phyloP scores from a whole-genome alignment of 2,888 invertebrate genomes.

The Nemotelus nigrinus region DNA sequence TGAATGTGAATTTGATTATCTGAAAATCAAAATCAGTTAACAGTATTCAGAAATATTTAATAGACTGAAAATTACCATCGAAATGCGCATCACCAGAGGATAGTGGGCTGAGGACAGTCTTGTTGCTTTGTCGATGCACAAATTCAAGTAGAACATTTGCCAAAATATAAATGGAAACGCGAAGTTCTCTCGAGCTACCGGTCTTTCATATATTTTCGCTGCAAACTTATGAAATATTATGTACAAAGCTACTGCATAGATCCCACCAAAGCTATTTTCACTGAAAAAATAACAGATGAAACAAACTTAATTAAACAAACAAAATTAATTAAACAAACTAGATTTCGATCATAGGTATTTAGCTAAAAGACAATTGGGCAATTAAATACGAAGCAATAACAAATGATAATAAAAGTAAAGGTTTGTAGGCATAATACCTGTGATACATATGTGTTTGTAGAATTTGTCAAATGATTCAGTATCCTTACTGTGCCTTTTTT shows the following conservation, averaged over 20 bases:
- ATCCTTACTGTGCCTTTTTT: no score
- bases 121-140: slow-evolving; percentile 66
- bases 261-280: slow-evolving; percentile 77
- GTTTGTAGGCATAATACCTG: no score
- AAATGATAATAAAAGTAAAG: no score
- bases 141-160: slow-evolving; percentile 75
- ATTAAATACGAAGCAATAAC: no score
- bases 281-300: slow-evolving; percentile 61
- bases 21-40: slow-evolving; percentile 48
- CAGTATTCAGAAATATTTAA: neutral
- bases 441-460: no score
- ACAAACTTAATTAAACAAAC: no score
- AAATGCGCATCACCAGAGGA: slow-evolving; percentile 52
- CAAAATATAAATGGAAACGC: slow-evolving; percentile 82
- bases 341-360: no score
- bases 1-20: slow-evolving; percentile 59
- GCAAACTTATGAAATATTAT: slow-evolving; percentile 86
- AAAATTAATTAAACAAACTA: no score
- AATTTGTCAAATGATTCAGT: no score
- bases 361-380: no score
- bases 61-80: slow-evolving; percentile 50
- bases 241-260: slow-evolving; percentile 76
- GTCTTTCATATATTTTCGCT: slow-evolving; percentile 87
- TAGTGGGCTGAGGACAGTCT: slow-evolving; percentile 53
- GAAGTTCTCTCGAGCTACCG: slow-evolving; percentile 86